Base-by-base conservation (phyloP, 2,797 vertebrate genomes). In the Pantherophis alleghaniensis region DNA sequence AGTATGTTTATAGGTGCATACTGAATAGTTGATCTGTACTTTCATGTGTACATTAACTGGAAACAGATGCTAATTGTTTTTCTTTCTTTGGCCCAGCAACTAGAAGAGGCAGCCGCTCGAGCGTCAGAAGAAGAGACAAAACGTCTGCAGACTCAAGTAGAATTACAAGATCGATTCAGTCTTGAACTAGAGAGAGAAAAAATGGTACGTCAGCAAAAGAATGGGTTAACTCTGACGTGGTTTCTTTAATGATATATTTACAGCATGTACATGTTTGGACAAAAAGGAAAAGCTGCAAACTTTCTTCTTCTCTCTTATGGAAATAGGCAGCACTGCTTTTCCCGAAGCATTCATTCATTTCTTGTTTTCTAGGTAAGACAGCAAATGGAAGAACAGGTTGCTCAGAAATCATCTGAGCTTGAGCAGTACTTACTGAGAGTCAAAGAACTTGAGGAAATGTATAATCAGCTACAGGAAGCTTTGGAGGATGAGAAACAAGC, bases 301-400 rank as follows among this genome's bases (percentile, higher is more conserved):
- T 2, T 61, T 61, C 1, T 10, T 95, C 66, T 95, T 95, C 13
- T 89, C 28, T 91, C 20, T 66, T 24, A 91, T 24, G 63, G 51
- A 57, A 56, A 56, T 20, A 57, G 13, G 32, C 79, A 86, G 26
- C 69, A 53, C 63, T 24, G 42, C 56, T 91, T 89, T 51, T 47
- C 56, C 20, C 37, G 55, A 92, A 55, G 0, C 1, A 0, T 93
- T 12, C 92, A 51, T 60, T 94, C 26, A 55, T 94, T 95, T 96
- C 94, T 0, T 94, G 28, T 91, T 95, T 95, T 7, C 83, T 96
- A 99, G 99, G 98, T 99, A 87, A 98, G 99, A 63, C 98, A 98
- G 96, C 97, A 99, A 97, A 99, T 99, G 99, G 99, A 99, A 96
- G 98, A 98, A 95, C 98, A 99, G 97, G 98, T 99, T 94, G 99